A percentile compares a stretch with the other conserved stretches of the same genome.
phyloP scores from a whole-genome alignment of 1,140 invertebrate genomes.

The Pogonognathellus flavescens region DNA sequence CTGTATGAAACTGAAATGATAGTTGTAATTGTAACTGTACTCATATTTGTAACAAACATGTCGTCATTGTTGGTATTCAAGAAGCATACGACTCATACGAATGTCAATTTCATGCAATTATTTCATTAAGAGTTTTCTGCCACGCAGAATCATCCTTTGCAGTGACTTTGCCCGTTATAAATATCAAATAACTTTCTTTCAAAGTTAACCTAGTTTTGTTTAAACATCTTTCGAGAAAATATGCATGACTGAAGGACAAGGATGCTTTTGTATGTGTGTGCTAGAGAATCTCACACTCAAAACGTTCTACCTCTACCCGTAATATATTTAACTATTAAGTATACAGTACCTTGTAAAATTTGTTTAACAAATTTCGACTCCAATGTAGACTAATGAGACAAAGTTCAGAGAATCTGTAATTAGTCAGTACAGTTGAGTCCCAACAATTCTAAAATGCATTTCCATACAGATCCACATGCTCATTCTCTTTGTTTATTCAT shows the following conservation, averaged over 20 bases:
- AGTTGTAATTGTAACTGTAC: not conserved
- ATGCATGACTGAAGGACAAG: not conserved
- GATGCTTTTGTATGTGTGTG: not conserved
- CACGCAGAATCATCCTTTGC: no score
- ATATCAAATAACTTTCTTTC: not conserved
- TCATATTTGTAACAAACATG: conserved; percentile 31
- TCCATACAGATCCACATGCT: no score
- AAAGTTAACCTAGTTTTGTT: conserved; percentile 13
- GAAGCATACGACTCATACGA: not conserved
- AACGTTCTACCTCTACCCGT: no score
- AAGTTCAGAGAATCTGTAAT: not conserved
- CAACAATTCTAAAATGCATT: no score
- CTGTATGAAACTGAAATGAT: not conserved
- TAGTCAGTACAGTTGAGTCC: not conserved
- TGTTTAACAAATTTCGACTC: conserved; percentile 15
- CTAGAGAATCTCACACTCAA: no score
- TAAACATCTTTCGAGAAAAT: not conserved
- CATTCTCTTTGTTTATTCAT: no score
- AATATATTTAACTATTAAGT: no score
- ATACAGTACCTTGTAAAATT: no score
- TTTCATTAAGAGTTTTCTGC: no score
- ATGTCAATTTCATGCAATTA: no score
- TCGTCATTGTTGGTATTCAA: not conserved
- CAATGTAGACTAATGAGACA: conserved; percentile 14
- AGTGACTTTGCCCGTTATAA: not conserved